phyloP scores from a whole-genome alignment of 2,113 vertebrate genomes.

The Cynopterus brachyotis region DNA sequence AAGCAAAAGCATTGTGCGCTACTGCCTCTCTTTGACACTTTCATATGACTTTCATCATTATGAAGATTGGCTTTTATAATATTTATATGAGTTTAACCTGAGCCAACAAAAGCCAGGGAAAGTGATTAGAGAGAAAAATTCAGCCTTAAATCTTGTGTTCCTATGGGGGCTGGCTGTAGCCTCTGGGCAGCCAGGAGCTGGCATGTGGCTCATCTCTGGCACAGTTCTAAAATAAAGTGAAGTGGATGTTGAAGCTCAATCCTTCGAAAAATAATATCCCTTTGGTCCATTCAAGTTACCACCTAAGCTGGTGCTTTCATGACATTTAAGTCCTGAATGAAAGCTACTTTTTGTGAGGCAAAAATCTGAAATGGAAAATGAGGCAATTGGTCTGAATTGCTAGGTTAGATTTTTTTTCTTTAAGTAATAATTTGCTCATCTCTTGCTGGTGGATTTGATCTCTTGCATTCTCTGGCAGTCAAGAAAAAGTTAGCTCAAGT shows the following conservation, averaged over 20 bases:
- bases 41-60: not conserved
- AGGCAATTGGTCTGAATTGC: slow-evolving; percentile 42
- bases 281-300: slow-evolving; percentile 59
- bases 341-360: slow-evolving; percentile 51
- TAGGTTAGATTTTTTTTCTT: not conserved
- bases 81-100: slow-evolving; percentile 55
- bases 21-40: not conserved
- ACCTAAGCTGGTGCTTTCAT: slow-evolving; percentile 44
- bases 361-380: slow-evolving; percentile 50
- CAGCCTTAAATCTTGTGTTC: slow-evolving; percentile 40
- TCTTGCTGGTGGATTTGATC: slow-evolving; percentile 73
- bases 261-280: not conserved
- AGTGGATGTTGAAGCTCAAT: not conserved
- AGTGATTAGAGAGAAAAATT: slow-evolving; percentile 62
- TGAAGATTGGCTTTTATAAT: slow-evolving; percentile 26
- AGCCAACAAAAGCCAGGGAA: slow-evolving; percentile 42
- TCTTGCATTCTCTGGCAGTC: slow-evolving; percentile 79
- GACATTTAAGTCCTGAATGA: slow-evolving; percentile 30
- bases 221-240: slow-evolving; percentile 61
- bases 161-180: not conserved
- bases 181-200: not conserved
- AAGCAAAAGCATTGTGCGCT: not conserved
- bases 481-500: slow-evolving; percentile 88
- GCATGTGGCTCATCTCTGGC: not conserved
- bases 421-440: slow-evolving; percentile 34